Base-by-base conservation (phyloP, 2,113 vertebrate genomes). In the Mus pahari region DNA sequence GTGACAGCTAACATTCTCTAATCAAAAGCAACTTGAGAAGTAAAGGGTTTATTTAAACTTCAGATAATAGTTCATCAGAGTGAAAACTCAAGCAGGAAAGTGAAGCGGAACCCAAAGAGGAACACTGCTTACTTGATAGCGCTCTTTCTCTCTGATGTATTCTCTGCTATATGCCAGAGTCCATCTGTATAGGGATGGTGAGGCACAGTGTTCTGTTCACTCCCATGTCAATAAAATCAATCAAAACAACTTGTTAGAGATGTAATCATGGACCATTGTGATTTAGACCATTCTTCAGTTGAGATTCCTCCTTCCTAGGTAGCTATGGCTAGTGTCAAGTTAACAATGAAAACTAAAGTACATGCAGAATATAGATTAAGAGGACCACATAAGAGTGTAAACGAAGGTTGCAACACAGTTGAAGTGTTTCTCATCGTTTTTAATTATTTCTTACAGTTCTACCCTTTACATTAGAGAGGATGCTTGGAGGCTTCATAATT, bases 361-460 rank as follows among this genome's bases (percentile, higher is more conserved):
- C 11, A 58, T 58, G 11, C 19, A 39, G 31, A n/a, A n/a, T 82
- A n/a, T 82, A 36, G 36, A 39, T 77, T 48, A 77, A 48, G 12
- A 48, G 26, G 42, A 77, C 2, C 4, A 45, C 39, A 82, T 20
- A 28, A 64, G 22, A 82, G 10, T 0, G 7, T 87, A 10, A 94
- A 68, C 45, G 3, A 78, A 79, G n/a, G 45, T 28, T 84, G 33
- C 53, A 91, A 87, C 71, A 60, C 10, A 48, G 20, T 36, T 55
- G 48, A 84, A 83, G 26, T 39, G 12, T 89, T 89, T 86, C 64
- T 90, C 28, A 36, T 94, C 90, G 16, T 74, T 42, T 92, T 19
- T 31, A 89, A 88, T 64, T 86, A 74, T 77, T 91, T 91, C 36
- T 60, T 68, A 9, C 2, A 86, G 62, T 17, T 62, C 28, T 84